phyloP scores from a whole-genome alignment of 2,797 vertebrate genomes.

The Cuniculus paca region DNA sequence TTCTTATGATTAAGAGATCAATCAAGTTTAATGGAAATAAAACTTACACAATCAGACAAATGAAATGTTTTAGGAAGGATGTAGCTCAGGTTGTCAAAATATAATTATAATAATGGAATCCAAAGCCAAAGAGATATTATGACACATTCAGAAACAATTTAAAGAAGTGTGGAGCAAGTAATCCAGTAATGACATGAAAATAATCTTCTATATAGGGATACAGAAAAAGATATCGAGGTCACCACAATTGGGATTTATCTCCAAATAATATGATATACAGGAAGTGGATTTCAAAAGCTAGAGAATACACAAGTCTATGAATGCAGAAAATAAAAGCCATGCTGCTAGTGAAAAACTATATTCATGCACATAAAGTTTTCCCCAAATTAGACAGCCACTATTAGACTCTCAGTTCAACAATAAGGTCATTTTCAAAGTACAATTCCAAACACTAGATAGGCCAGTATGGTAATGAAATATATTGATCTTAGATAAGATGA shows the following conservation, averaged over 20 bases:
- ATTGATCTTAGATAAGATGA: conserved; percentile 63
- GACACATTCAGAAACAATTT: conserved; percentile 61
- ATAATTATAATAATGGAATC: conserved; percentile 67
- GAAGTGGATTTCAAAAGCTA: neutral
- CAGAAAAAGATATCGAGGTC: neutral
- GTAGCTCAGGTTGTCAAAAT: conserved; percentile 71
- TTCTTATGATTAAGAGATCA: conserved; percentile 66
- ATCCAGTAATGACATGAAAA: conserved; percentile 24
- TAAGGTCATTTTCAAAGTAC: conserved; percentile 47
- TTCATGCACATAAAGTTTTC: conserved; percentile 3
- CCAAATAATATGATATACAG: neutral
- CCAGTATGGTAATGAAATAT: conserved; percentile 45
- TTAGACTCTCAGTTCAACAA: neutral
- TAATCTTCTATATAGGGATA: neutral
- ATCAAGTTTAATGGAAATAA: conserved; percentile 65
- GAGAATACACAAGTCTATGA: neutral
- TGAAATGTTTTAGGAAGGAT: conserved; percentile 62
- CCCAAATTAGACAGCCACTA: neutral
- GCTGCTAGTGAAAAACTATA: neutral
- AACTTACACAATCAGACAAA: conserved; percentile 65
- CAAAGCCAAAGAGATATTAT: conserved; percentile 61
- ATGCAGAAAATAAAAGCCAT: neutral
- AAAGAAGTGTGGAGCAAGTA: conserved; percentile 26
- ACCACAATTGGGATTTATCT: neutral
- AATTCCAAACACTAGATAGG: conserved; percentile 14